These are phyloP conservation scores for Mormyrus hasselquistii DNA, from an alignment of 2,797 vertebrate species.

Conservation along the genomic window DNA sequence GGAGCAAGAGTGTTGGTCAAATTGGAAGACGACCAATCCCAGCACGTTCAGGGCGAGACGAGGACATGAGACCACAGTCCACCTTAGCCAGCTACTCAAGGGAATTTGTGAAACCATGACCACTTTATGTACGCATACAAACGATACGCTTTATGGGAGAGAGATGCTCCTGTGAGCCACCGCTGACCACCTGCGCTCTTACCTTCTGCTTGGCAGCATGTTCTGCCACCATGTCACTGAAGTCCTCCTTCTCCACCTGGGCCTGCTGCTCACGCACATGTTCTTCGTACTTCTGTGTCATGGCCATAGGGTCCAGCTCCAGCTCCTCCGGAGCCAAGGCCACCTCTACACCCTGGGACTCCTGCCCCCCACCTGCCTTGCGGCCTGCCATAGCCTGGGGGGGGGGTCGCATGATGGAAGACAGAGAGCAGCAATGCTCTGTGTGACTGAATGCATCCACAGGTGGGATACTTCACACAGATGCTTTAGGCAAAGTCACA, in stretches of 20 bases:
- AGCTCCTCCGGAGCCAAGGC: constrained; percentile 71
- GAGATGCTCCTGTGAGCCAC: neutral
- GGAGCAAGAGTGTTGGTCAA: neutral
- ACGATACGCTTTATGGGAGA: neutral
- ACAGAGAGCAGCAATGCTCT: neutral
- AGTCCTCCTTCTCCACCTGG: constrained; percentile 93
- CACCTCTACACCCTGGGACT: neutral
- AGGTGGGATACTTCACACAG: neutral
- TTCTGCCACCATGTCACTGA: constrained; percentile 95
- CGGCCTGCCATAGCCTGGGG: neutral
- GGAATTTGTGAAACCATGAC: neutral
- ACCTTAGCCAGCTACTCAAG: neutral
- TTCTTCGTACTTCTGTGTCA: constrained; percentile 95
- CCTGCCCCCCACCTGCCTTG: constrained; percentile 5
- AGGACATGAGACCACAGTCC: neutral
- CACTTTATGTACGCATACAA: neutral
- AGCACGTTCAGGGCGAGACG: neutral
- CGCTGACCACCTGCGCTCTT: neutral
- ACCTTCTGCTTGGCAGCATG: constrained; percentile 95
- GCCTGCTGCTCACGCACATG: constrained; percentile 89
- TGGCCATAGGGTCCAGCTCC: constrained; percentile 84
- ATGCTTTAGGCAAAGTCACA: neutral
- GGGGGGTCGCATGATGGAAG: neutral
- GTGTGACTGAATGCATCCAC: neutral
- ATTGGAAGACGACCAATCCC: neutral